Conservation (phyloP, 2,113 vertebrate genomes). For the Leiothrix lutea region DNA sequence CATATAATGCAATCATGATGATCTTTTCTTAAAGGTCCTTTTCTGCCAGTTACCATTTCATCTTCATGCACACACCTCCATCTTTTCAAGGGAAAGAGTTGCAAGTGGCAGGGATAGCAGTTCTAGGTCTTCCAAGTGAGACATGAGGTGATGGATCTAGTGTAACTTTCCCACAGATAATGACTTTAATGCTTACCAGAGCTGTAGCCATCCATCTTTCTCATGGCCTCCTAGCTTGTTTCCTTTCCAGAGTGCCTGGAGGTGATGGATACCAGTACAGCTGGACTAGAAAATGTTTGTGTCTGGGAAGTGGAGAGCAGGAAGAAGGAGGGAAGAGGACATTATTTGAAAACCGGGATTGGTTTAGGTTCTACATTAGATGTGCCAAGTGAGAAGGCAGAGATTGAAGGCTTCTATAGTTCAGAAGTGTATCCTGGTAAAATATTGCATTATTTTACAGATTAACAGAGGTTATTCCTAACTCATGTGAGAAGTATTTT, state of each 20-base stretch:
- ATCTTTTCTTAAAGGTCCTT: background rate
- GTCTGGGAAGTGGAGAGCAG: background rate
- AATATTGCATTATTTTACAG: background rate
- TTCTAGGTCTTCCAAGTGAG: background rate
- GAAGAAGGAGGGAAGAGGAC: background rate
- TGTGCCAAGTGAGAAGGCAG: background rate
- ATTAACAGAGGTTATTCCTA: background rate
- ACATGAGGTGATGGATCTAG: background rate
- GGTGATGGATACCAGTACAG: background rate
- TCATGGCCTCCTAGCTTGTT: background rate
- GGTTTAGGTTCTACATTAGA: background rate
- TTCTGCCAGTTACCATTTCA: background rate
- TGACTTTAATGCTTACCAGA: background rate
- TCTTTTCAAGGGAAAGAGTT: background rate
- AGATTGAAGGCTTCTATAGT: background rate
- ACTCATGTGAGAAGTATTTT: background rate
- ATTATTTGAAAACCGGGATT: background rate
- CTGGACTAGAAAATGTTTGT: background rate
- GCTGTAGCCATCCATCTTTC: background rate
- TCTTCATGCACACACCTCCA: background rate
- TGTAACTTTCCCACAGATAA: background rate
- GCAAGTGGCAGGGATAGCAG: background rate
- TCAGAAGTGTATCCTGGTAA: background rate
- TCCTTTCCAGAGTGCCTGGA: background rate
- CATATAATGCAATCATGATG: background rate